Conservation (phyloP, 2,888 invertebrate genomes). For the Phengaris arion region DNA sequence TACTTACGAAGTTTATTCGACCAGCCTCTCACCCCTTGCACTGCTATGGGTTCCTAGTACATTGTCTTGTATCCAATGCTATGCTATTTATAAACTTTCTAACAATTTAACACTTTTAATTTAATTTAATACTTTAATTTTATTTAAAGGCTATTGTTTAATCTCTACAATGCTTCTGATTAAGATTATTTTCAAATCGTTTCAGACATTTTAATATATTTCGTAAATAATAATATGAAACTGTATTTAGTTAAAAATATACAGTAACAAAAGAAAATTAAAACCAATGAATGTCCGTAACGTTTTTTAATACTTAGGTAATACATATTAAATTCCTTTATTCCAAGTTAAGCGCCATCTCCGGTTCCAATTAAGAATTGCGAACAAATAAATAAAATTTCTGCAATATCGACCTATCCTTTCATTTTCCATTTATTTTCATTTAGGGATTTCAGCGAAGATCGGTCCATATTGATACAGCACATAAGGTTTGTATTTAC, state of each 20-base stretch:
- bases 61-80: neutral
- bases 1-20: slow-evolving; percentile 9
- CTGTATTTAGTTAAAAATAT: too few species aligned
- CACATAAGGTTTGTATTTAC: too few species aligned
- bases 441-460: too few species aligned
- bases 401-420: neutral
- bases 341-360: neutral
- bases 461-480: too few species aligned
- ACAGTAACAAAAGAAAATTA: neutral
- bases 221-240: too few species aligned
- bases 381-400: neutral
- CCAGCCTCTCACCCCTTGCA: slow-evolving; percentile 8
- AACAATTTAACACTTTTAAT: slow-evolving; percentile 2
- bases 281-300: neutral
- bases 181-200: too few species aligned
- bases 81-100: neutral
- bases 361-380: neutral
- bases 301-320: neutral
- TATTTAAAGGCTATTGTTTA: too few species aligned
- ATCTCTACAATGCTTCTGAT: too few species aligned
- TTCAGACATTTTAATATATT: too few species aligned
- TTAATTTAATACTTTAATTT: too few species aligned
- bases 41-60: neutral
- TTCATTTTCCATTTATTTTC: too few species aligned
- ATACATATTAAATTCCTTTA: neutral